A percentile compares a stretch with the other conserved stretches of the same genome.
Evolutionary conservation across 2,888 invertebrate genomes (phyloP).

Genomic region (Polydrusus tereticollis): DNA sequence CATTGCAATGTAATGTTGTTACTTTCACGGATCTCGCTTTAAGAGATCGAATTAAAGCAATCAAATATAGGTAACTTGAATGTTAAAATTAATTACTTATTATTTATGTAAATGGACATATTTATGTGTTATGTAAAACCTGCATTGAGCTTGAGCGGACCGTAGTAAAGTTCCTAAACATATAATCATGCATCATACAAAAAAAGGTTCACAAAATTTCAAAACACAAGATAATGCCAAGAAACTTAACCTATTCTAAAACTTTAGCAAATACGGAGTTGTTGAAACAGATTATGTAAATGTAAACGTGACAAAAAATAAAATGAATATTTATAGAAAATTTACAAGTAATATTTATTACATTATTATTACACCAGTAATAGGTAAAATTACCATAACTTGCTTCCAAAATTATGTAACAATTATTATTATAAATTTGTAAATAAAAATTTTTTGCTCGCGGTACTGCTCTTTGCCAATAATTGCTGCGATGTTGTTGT

Average conservation of each 20-base stretch:
- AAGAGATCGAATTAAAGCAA: conserved; percentile 7
- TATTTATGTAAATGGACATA: conserved; percentile 2
- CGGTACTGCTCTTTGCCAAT: conserved; percentile 65
- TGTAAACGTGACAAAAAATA: conserved; percentile 38
- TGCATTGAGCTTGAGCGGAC: conserved; percentile 30
- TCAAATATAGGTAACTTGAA: neutral
- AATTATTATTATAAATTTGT: conserved; percentile 45
- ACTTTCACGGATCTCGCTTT: conserved; percentile 11
- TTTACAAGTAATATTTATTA: conserved; percentile 58
- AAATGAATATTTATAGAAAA: conserved; percentile 59
- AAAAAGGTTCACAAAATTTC: conserved; percentile 48
- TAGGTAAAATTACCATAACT: conserved; percentile 46
- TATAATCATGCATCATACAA: conserved; percentile 17
- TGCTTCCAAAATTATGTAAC: conserved; percentile 58
- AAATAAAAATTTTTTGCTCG: conserved; percentile 53
- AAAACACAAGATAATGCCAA: conserved; percentile 56
- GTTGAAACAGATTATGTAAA: conserved; percentile 56
- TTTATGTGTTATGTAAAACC: conserved; percentile 3
- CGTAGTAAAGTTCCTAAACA: conserved; percentile 37
- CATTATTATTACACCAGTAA: conserved; percentile 46
- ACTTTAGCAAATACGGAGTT: conserved; percentile 61
- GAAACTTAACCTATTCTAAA: conserved; percentile 63
- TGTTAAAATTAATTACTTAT: conserved; percentile 14
- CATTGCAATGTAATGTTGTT: conserved; percentile 31
- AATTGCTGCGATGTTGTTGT: conserved; percentile 56